phyloP scores from a whole-genome alignment of 2,113 vertebrate genomes.

The Rhabdornis inornatus region DNA sequence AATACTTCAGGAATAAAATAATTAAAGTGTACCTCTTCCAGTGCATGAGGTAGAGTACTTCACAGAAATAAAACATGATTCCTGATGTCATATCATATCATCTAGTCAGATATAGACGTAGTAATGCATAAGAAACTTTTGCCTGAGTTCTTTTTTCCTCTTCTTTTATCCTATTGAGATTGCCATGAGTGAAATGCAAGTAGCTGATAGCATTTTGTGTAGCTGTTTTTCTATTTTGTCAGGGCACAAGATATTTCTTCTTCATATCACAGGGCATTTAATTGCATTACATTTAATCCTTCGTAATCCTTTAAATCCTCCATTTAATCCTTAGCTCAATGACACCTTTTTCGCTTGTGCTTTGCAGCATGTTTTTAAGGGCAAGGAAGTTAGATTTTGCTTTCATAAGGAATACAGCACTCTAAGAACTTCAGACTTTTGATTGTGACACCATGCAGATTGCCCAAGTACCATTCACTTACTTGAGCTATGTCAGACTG shows the following conservation, averaged over 20 bases:
- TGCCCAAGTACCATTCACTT: neutral
- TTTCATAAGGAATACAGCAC: neutral
- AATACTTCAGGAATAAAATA: neutral
- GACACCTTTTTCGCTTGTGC: neutral
- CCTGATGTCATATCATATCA: neutral
- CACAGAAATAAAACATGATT: neutral
- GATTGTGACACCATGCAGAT: neutral
- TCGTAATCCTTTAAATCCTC: neutral
- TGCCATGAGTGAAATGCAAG: neutral
- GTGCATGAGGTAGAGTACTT: neutral
- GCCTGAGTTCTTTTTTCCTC: neutral
- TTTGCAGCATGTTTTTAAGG: neutral
- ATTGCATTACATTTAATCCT: neutral
- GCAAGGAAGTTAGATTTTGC: neutral
- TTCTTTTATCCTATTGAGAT: neutral
- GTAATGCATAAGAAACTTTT: neutral
- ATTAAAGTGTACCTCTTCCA: neutral
- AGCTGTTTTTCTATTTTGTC: neutral
- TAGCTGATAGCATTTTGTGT: neutral
- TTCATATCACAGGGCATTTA: neutral
- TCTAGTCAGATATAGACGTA: neutral
- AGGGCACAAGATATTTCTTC: neutral
- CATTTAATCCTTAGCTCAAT: neutral
- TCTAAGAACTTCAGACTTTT: neutral
- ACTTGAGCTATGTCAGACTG: neutral